Base-by-base conservation (phyloP, 2,888 invertebrate genomes). In the Platerodrilus igneus region DNA sequence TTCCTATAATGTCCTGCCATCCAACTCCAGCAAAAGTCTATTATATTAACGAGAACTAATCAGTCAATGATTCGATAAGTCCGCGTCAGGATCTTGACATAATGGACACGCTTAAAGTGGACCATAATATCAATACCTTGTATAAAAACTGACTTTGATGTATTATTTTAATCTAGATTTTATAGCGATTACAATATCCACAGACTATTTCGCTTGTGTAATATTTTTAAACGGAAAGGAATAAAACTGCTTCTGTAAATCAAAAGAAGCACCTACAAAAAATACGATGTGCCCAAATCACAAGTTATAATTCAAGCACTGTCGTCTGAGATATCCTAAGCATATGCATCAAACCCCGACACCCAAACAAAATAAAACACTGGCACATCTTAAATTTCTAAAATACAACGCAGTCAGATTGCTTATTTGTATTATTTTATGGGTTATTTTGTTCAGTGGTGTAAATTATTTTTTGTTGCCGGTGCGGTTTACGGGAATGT, bases 1-100 rank as follows among this genome's bases (percentile, higher is more conserved):
- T n/a, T n/a, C n/a, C 29, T 17, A 28, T 28, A 16, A 28, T 16
- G 15, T 16, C 8, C 17, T n/a, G n/a, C n/a, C n/a, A n/a, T n/a
- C n/a, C n/a, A n/a, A n/a, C n/a, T n/a, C n/a, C n/a, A n/a, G 29
- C 34, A 30, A 34, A 43, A 18, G 38, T 29, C 36, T n/a, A 37
- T 44, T 32, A 44, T 25, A 19, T 18, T 48, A 51, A 51, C 48
- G 47, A 26, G 41, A 19, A 21, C 33, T 45, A 43, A 51, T 51
- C 51, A 51, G 48, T 51, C 51, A 51, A 51, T 50, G 46, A 29
- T 31, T 46, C 39, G 48, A 46, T 46, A 50, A 39, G 40, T 39
- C 42, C 32, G 19, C 38, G 32, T 35, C 36, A 37, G 36, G 41
- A 36, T 37, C 17, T 43, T 34, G 43, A 43, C 38, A 36, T 44